phyloP scores from a whole-genome alignment of 37 sponge, comb jelly and placozoan species.

The Eunapius fragilis region DNA sequence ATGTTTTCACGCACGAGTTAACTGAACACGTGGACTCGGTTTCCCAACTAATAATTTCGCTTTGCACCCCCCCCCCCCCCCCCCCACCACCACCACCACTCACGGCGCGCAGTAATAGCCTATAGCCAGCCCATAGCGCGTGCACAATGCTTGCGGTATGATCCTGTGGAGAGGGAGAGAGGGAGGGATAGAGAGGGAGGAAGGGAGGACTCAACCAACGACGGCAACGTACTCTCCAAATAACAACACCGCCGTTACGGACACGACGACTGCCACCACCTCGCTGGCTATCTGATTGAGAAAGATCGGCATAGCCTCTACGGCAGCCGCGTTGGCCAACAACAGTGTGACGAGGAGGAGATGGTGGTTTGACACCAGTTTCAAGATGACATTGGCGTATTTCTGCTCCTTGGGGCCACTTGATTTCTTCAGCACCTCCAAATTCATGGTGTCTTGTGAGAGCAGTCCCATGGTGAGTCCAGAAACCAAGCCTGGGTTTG shows the following conservation, averaged over 20 bases:
- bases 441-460: conserved; percentile 74
- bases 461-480: conserved; percentile 91
- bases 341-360: conserved; percentile 83
- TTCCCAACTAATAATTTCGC: neutral
- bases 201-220: neutral
- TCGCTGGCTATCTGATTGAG: conserved; percentile 75
- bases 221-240: conserved; percentile 82
- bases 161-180: conserved; percentile 37
- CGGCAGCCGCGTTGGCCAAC: conserved; percentile 82
- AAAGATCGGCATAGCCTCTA: conserved; percentile 86
- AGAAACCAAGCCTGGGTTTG: conserved; percentile 73
- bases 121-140: conserved; percentile 85
- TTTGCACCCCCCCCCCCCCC: neutral
- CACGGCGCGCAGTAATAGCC: conserved; percentile 88
- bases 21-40: no score
- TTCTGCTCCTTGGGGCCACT: conserved; percentile 67
- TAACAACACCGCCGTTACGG: conserved; percentile 83
- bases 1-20: no score
- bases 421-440: conserved; percentile 70
- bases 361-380: conserved; percentile 69
- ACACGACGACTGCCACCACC: conserved; percentile 78
- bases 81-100: conserved; percentile 30
- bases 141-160: conserved; percentile 86
- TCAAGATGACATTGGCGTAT: conserved; percentile 69
- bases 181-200: neutral